Conservation (phyloP, 2,113 vertebrate species). For the Oriolus oriolus region DNA sequence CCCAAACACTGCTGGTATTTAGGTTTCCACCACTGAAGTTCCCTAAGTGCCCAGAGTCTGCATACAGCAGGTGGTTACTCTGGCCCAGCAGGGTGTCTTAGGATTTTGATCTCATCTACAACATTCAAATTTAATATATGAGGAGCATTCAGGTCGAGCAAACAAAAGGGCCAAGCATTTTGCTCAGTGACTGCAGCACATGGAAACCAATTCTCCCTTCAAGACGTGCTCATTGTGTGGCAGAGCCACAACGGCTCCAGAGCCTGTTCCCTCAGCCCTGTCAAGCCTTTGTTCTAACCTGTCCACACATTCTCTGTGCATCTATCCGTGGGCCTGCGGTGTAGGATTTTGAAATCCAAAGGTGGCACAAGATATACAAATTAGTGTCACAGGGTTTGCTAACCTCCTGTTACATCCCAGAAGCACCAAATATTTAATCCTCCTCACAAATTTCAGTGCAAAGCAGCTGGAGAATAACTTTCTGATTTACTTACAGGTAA, state of each 20-base stretch:
- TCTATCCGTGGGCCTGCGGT: not conserved
- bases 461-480: not conserved
- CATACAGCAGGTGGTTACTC: not conserved
- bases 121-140: not conserved
- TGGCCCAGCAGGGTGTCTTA: not conserved
- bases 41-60: not conserved
- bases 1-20: not conserved
- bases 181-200: not conserved
- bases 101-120: not conserved
- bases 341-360: not conserved
- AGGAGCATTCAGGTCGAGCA: not conserved
- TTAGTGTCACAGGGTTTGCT: not conserved
- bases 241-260: not conserved
- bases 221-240: fast-evolving
- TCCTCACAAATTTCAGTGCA: not conserved
- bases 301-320: not conserved
- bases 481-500: not conserved
- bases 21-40: not conserved
- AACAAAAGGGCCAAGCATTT: not conserved
- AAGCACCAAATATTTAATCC: not conserved
- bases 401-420: not conserved
- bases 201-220: not conserved
- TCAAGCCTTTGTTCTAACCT: not conserved
- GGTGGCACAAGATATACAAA: not conserved
- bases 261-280: not conserved